phyloP scores from a whole-genome alignment of 2,113 vertebrate species.

The Ailurus styani region DNA sequence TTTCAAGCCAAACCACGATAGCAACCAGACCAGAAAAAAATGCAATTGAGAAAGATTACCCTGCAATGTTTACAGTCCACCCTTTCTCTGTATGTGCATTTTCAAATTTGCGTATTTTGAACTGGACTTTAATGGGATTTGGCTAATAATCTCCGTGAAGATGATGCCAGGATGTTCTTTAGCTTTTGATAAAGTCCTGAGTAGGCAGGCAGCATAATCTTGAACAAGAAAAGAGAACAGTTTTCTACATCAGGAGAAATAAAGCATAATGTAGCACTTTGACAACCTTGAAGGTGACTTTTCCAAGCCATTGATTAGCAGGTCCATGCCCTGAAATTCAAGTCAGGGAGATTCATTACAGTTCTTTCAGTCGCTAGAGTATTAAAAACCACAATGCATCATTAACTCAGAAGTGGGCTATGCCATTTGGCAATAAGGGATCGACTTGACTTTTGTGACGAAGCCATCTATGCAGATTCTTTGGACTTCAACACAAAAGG shows the following conservation, averaged over 20 bases:
- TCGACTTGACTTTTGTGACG: conserved; percentile 67
- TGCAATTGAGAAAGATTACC: not conserved
- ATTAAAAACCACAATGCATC: conserved; percentile 80
- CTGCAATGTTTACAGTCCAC: not conserved
- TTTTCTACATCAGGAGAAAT: conserved; percentile 19
- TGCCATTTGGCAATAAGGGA: conserved; percentile 71
- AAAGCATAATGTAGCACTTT: conserved; percentile 48
- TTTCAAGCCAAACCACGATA: conserved; percentile 1
- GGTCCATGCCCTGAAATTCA: conserved; percentile 77
- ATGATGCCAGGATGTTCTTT: conserved; percentile 6
- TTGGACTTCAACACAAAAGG: conserved; percentile 53
- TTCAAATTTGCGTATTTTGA: conserved; percentile 57
- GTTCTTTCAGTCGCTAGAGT: conserved; percentile 71
- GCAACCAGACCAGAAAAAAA: not conserved
- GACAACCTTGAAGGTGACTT: conserved; percentile 80
- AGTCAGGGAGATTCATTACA: conserved; percentile 77
- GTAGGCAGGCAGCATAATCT: not conserved
- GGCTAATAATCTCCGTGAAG: conserved; percentile 43
- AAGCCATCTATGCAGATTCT: conserved; percentile 67
- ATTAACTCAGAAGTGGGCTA: conserved; percentile 79
- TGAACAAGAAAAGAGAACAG: conserved; percentile 33
- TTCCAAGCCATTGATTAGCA: conserved; percentile 77
- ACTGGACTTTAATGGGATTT: conserved; percentile 14
- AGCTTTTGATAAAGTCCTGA: conserved; percentile 38
- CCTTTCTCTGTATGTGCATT: not conserved